Evolutionary conservation across 2,888 invertebrate genomes (phyloP).

Genomic region (Drosophila longiperda): DNA sequence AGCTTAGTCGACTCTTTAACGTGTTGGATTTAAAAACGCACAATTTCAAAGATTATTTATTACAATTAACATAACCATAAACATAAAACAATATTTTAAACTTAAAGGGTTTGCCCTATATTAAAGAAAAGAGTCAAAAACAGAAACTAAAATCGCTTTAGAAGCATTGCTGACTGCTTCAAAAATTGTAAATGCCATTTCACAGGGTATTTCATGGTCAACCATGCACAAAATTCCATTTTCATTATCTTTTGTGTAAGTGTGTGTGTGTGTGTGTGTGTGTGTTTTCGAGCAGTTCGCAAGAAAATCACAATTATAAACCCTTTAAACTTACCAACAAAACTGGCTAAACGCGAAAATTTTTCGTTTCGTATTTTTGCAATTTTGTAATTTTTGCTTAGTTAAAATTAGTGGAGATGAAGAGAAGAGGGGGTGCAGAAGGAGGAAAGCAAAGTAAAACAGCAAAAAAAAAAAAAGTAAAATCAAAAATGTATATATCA

Average conservation of each 20-base stretch:
- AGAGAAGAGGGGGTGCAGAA: not conserved
- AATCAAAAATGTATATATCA: not conserved
- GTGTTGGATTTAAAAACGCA: not conserved
- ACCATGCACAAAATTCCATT: not conserved
- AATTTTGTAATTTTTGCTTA: conserved; percentile 31
- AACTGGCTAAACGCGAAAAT: conserved; percentile 29
- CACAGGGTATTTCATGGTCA: conserved; percentile 19
- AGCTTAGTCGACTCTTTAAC: no score
- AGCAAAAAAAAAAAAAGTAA: conserved; percentile 6
- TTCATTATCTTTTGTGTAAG: not conserved
- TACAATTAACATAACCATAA: no score
- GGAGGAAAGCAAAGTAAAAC: conserved; percentile 2
- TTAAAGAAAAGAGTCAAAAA: no score
- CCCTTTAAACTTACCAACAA: not conserved
- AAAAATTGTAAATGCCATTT: not conserved
- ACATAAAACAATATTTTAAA: not conserved
- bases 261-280: not conserved
- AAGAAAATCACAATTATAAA: conserved; percentile 16
- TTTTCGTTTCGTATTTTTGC: conserved; percentile 34
- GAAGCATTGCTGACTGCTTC: no score
- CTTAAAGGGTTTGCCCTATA: not conserved
- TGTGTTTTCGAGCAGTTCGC: not conserved
- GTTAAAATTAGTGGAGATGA: not conserved
- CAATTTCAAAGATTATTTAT: no score
- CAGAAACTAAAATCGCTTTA: not conserved